Evolutionary conservation across 2,888 invertebrate species (phyloP).

Genomic region (Polydrusus cervinus): DNA sequence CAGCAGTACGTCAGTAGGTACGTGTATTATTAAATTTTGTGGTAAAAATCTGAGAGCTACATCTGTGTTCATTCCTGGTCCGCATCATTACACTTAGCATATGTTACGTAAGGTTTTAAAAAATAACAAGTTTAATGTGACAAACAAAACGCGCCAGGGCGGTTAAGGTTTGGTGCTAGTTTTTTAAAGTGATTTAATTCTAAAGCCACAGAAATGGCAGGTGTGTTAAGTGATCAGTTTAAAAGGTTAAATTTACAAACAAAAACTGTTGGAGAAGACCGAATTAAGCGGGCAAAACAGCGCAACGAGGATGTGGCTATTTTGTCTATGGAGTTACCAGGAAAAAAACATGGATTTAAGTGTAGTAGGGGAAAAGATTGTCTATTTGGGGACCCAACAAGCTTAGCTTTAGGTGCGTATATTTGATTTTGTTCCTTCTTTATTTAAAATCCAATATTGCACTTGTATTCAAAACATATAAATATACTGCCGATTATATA

Average conservation of each 20-base stretch:
- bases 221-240: constrained; percentile 86
- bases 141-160: constrained; percentile 18
- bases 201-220: constrained; percentile 75
- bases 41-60: constrained; percentile 36
- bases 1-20: constrained; percentile 24
- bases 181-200: background rate
- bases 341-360: constrained; percentile 82
- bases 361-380: constrained; percentile 86
- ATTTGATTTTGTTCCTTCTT: background rate
- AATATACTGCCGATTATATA: too few species aligned
- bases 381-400: constrained; percentile 83
- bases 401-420: constrained; percentile 83
- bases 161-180: background rate
- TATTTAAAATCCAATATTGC: background rate
- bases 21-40: constrained; percentile 29
- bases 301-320: constrained; percentile 92
- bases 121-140: constrained; percentile 46
- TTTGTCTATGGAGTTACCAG: constrained; percentile 85
- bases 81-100: background rate
- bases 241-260: constrained; percentile 82
- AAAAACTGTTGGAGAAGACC: constrained; percentile 88
- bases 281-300: constrained; percentile 85
- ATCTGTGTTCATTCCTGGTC: constrained; percentile 3
- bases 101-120: background rate
- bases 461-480: background rate